Conservation (phyloP, 2,113 vertebrate genomes). For the Astur gentilis region DNA sequence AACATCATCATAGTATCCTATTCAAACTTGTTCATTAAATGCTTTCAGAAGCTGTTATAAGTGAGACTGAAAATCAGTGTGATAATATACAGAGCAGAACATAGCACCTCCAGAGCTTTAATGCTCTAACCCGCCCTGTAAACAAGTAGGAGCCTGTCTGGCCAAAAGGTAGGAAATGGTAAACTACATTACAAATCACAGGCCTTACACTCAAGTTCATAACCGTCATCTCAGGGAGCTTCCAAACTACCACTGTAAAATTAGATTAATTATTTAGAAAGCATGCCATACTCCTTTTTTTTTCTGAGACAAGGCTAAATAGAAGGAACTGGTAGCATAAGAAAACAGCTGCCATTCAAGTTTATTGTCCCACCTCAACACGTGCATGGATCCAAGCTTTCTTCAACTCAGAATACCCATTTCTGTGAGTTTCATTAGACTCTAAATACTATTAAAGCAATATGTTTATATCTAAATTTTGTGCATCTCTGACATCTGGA, state of each 20-base stretch:
- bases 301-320: background rate
- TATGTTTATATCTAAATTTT: background rate
- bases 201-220: background rate
- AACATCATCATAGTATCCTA: background rate
- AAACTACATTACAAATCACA: background rate
- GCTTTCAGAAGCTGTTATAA: background rate
- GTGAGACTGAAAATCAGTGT: background rate
- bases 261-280: background rate
- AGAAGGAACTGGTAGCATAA: background rate
- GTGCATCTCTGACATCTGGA: background rate
- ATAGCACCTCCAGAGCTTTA: background rate
- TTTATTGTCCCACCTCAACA: background rate
- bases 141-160: background rate
- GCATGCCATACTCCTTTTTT: fast-evolving
- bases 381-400: background rate
- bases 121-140: background rate
- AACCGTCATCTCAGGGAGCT: background rate
- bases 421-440: background rate
- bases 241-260: background rate
- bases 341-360: background rate
- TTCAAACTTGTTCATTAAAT: background rate
- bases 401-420: background rate
- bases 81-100: background rate
- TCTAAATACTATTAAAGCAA: background rate
- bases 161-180: background rate